Conservation (phyloP, 2,888 invertebrate species). For the Thelaira solivaga region DNA sequence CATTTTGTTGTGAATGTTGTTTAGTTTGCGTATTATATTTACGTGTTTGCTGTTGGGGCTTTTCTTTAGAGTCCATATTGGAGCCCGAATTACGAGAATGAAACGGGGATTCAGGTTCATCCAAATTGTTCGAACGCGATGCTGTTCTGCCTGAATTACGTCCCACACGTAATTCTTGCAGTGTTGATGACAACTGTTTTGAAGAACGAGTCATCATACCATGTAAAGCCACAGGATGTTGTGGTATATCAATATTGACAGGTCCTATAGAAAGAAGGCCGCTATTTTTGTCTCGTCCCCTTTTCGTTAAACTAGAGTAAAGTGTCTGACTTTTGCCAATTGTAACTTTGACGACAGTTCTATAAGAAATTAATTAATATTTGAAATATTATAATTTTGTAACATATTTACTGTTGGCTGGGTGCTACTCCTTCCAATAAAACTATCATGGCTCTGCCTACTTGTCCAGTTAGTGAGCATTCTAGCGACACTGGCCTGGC, state of each 20-base stretch:
- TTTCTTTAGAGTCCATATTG: conserved; percentile 67
- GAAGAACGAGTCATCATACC: conserved; percentile 98
- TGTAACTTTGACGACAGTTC: conserved; percentile 94
- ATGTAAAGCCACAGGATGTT: conserved; percentile 97
- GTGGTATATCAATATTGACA: conserved; percentile 96
- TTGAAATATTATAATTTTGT: background rate
- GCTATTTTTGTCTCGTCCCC: conserved; percentile 87
- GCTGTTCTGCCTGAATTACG: conserved; percentile 85
- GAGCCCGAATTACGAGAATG: conserved; percentile 73
- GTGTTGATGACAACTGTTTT: conserved; percentile 92
- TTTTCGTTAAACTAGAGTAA: conserved; percentile 89
- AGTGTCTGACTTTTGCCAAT: conserved; percentile 95
- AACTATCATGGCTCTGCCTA: conserved; percentile 94
- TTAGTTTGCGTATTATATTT: conserved; percentile 69
- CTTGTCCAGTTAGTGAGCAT: conserved; percentile 90
- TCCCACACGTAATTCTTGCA: conserved; percentile 92
- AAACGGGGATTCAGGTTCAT: conserved; percentile 79
- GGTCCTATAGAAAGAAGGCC: conserved; percentile 91
- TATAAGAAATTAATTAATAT: conserved; percentile 69
- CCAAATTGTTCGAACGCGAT: conserved; percentile 80
- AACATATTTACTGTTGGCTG: conserved; percentile 85
- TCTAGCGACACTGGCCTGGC: conserved; percentile 84
- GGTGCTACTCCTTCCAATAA: conserved; percentile 93
- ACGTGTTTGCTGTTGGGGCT: conserved; percentile 70
- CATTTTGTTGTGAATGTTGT: conserved; percentile 77